Evolutionary conservation across 1,140 invertebrate genomes (phyloP).

Genomic region (Artemia franciscana): DNA sequence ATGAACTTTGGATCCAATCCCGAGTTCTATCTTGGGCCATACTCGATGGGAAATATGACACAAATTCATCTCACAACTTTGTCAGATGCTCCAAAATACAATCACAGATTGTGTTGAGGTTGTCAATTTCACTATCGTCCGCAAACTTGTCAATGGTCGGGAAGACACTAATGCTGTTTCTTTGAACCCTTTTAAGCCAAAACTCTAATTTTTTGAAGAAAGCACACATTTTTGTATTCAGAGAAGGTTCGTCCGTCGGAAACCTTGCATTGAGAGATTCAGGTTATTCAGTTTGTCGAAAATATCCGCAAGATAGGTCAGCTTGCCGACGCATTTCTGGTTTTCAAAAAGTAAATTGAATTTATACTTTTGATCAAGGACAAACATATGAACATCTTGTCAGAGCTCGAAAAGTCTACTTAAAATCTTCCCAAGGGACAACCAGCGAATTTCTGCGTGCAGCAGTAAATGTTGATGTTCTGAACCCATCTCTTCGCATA

Average conservation of each 20-base stretch:
- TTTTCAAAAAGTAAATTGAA: slow-evolving; percentile 9
- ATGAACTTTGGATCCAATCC: not conserved
- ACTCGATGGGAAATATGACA: not conserved
- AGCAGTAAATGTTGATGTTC: slow-evolving; percentile 12
- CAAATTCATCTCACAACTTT: not conserved
- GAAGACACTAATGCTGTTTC: not conserved
- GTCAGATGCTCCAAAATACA: not conserved
- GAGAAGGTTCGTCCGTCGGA: not conserved
- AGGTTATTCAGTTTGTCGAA: slow-evolving; percentile 12
- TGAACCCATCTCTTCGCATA: slow-evolving; percentile 12
- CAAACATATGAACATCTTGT: slow-evolving; percentile 12
- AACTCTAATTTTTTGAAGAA: not conserved
- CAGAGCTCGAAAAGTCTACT: slow-evolving; percentile 13
- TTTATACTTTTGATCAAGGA: slow-evolving; percentile 7
- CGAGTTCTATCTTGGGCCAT: not conserved
- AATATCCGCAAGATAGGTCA: slow-evolving; percentile 12
- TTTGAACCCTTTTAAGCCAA: not conserved
- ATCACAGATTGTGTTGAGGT: not conserved
- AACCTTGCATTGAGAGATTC: slow-evolving; percentile 11
- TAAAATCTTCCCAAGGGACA: slow-evolving; percentile 13
- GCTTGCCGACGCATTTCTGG: slow-evolving; percentile 8
- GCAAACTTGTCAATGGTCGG: not conserved
- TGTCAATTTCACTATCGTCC: not conserved
- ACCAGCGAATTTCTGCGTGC: slow-evolving; percentile 14
- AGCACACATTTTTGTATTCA: not conserved